A percentile compares a stretch with the other conserved stretches of the same genome.
These are phyloP conservation scores for Bujurquina vittata DNA, from an alignment of 2,113 vertebrate species.

Conservation along the genomic window DNA sequence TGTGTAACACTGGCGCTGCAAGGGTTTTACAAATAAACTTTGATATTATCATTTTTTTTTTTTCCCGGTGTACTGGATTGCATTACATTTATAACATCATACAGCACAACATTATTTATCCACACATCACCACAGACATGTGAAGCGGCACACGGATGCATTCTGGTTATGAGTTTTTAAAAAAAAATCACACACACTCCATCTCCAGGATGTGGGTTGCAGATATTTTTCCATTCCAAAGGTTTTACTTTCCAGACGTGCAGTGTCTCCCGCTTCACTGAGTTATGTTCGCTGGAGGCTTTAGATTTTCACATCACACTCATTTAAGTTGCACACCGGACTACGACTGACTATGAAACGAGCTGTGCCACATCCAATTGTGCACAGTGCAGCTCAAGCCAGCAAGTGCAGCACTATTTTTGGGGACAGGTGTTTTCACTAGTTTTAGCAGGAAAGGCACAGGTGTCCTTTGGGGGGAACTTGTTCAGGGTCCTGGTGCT, in stretches of 20 bases:
- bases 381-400: neutral
- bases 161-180: neutral
- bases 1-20: neutral
- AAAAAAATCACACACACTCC: neutral
- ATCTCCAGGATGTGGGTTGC: neutral
- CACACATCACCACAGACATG: too few relatives aligned
- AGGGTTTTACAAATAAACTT: neutral
- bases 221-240: neutral
- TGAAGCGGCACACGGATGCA: too few relatives aligned
- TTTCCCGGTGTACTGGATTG: too few relatives aligned
- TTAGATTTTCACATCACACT: neutral
- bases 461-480: neutral
- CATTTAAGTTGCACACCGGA: neutral
- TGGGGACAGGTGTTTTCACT: fast-evolving
- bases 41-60: neutral
- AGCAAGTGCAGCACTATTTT: neutral
- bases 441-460: neutral
- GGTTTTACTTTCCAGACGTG: neutral
- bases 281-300: neutral
- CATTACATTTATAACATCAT: neutral
- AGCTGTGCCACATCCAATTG: neutral
- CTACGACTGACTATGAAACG: neutral
- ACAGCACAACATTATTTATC: neutral
- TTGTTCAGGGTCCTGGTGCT: neutral
- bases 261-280: too few relatives aligned